These are phyloP conservation scores for Tipula vernalis DNA, from an alignment of 2,888 invertebrate species.

Conservation along the genomic window DNA sequence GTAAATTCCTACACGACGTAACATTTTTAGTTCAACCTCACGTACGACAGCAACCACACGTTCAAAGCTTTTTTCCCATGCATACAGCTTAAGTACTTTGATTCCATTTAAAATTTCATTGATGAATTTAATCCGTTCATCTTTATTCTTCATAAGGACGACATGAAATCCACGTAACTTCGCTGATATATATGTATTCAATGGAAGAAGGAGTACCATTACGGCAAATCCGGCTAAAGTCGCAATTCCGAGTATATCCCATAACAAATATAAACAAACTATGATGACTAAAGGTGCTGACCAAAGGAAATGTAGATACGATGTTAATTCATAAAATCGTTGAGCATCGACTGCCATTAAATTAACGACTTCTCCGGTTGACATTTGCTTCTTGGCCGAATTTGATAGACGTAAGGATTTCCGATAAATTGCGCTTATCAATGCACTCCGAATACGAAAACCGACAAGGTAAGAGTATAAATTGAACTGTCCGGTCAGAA, in stretches of 20 bases:
- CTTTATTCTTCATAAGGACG: constrained; percentile 42
- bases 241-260: constrained; percentile 40
- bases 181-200: constrained; percentile 35
- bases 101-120: constrained; percentile 45
- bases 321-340: constrained; percentile 34
- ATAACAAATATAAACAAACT: constrained; percentile 39
- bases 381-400: constrained; percentile 31
- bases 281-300: constrained; percentile 41
- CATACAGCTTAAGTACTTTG: constrained; percentile 47
- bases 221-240: constrained; percentile 43
- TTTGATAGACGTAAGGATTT: constrained; percentile 37
- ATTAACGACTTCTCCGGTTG: constrained; percentile 40
- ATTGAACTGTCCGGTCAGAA: constrained; percentile 43
- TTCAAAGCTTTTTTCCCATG: constrained; percentile 48
- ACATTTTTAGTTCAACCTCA: constrained; percentile 40
- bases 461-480: constrained; percentile 41
- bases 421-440: constrained; percentile 42
- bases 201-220: constrained; percentile 41
- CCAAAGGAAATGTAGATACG: constrained; percentile 38
- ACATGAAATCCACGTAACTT: constrained; percentile 36
- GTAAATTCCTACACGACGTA: constrained; percentile 43
- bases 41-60: constrained; percentile 42
- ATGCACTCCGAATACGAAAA: constrained; percentile 40
- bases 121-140: constrained; percentile 43
- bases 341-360: constrained; percentile 40